Base-by-base conservation (phyloP, 1,140 invertebrate genomes). In the Pygmarrhopalites habei region DNA sequence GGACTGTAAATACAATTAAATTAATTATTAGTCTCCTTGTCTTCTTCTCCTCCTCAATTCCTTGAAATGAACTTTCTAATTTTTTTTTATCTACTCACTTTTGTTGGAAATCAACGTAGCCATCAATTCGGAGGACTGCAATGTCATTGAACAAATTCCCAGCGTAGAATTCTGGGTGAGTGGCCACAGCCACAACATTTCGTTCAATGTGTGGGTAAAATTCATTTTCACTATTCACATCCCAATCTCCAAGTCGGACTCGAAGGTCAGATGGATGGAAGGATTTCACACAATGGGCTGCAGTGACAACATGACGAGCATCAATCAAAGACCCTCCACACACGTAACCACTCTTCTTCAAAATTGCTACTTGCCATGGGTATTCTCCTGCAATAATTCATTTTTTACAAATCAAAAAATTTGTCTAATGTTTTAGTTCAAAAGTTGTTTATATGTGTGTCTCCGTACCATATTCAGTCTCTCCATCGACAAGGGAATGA, bases 141-240 rank as follows among this genome's bases (percentile, higher is more conserved):
- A 79, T 66, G 43, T 79, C 78, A 66, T 79, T 78, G 43, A 74
- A 65, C 7, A 79, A 65, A 62, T 78, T 79, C 10, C 77, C 77
- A 15, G 76, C 71, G 60, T 75, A 76, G 64, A 75, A 79, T 43
- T 71, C 70, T 2, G 67, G 65, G 35, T 71, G 70, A 56, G 63
- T 39, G 65, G 85, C 81, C 17, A 94, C 83, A 1, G 82, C 83
- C 1, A 82, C 78, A 10, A 93, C 84, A 72, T 91, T 87, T 64
- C 85, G 82, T 78, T 95, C 92, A 62, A 92, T 86, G 76, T 93
- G 90, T 0, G 91, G 90, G 74, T 89, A 95, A 75, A 94, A 94
- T 74, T 95, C 92, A 17, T 92, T 89, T 64, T 95, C 91, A 65
- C 90, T 86, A 72, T 94, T 93, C 0, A 95, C 92, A 75, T 95